Evolutionary conservation across 2,888 invertebrate species (phyloP).

Genomic region (Heliconius ethilla): DNA sequence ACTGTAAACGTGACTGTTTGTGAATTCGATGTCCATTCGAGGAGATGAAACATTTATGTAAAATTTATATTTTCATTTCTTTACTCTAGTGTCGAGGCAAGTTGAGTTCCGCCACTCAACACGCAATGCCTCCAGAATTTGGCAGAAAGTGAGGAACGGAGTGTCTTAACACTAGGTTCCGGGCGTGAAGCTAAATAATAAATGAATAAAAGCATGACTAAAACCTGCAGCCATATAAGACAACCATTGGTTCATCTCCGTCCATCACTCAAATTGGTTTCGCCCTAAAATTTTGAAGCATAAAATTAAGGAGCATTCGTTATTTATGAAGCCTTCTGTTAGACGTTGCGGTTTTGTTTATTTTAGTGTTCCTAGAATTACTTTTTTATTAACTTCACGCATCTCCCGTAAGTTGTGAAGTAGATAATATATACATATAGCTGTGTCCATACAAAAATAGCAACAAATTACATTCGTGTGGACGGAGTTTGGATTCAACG

Average conservation of each 20-base stretch:
- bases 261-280: constrained; percentile 43
- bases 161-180: too few species aligned
- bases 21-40: too few species aligned
- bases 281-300: constrained; percentile 46
- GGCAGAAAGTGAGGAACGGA: too few species aligned
- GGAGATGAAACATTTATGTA: too few species aligned
- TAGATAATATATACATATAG: neutral
- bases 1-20: too few species aligned
- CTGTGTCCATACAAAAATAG: neutral
- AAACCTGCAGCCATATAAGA: constrained; percentile 40
- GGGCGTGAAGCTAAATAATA: neutral
- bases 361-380: constrained; percentile 13
- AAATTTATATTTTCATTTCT: too few species aligned
- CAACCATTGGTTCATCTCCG: constrained; percentile 36
- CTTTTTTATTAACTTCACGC: neutral
- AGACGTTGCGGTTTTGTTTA: neutral
- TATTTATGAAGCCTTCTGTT: constrained; percentile 29
- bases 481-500: neutral
- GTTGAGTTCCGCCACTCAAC: too few species aligned
- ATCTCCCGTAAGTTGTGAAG: neutral
- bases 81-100: too few species aligned
- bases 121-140: too few species aligned
- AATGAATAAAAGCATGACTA: neutral
- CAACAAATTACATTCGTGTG: neutral
- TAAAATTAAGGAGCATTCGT: constrained; percentile 37